A percentile compares a stretch with the other conserved stretches of the same genome.
phyloP scores from a whole-genome alignment of 2,797 vertebrate genomes.

The Tamandua tetradactyla region DNA sequence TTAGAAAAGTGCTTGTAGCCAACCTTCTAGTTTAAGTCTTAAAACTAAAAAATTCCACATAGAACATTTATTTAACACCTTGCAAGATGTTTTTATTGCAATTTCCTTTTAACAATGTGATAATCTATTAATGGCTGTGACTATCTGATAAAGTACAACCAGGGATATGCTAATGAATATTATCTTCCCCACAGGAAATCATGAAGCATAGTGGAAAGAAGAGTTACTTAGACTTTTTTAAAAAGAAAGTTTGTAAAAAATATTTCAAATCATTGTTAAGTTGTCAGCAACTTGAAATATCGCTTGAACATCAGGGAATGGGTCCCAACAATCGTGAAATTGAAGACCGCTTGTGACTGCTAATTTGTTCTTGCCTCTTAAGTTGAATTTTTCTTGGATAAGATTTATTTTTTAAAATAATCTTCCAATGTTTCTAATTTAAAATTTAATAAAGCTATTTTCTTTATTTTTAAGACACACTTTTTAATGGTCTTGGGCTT shows the following conservation, averaged over 20 bases:
- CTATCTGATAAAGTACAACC: constrained; percentile 6
- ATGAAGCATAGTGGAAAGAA: not conserved
- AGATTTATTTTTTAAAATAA: not conserved
- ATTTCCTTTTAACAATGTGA: constrained; percentile 11
- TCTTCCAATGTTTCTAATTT: not conserved
- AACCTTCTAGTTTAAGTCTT: not conserved
- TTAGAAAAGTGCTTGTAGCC: not conserved
- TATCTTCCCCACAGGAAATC: not conserved
- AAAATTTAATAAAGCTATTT: not conserved
- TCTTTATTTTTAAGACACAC: constrained; percentile 92
- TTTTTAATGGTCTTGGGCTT: constrained; percentile 97
- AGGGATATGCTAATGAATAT: constrained; percentile 27
- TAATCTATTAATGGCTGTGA: not conserved
- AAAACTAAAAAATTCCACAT: not conserved
- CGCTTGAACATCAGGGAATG: not conserved
- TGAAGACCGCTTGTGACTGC: not conserved
- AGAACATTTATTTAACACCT: constrained; percentile 9
- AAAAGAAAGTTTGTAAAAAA: not conserved
- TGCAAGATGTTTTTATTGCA: not conserved
- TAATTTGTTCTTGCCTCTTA: not conserved
- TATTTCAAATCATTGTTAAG: not conserved
- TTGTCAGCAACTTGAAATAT: not conserved
- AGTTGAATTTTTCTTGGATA: not conserved
- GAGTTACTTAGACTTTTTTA: not conserved
- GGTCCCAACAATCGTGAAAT: not conserved